Base-by-base conservation (phyloP, 1,140 invertebrate species). In the Lepidurus packardi region DNA sequence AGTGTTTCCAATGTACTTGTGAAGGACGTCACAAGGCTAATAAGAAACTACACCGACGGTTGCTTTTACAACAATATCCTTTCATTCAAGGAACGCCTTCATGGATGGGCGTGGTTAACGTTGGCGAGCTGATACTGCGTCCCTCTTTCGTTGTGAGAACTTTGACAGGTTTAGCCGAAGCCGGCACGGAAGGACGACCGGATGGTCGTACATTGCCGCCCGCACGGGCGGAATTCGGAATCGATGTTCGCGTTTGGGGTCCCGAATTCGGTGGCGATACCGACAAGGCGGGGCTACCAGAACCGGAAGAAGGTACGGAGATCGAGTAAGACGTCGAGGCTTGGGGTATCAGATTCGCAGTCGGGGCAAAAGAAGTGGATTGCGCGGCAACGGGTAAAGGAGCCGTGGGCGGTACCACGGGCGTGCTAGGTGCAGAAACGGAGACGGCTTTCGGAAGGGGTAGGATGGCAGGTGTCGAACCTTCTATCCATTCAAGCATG, bases 401-500 rank as follows among this genome's bases (percentile, higher is more conserved):
- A 13, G 53, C 53, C 21, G 53, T 65, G 4, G 53, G 53, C 16
- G 53, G 53, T n/a, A 65, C 53, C 21, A 65, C 13, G 5, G 53
- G 53, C 53, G 53, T 65, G 21, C 53, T 65, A 65, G 53, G 53
- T 65, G 53, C 53, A 8, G 53, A 65, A 21, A 65, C 53, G 21
- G 53, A 65, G 53, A 65, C 21, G 53, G 53, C 53, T 65, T 65
- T 65, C 6, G n/a, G 53, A 16, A 75, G 74, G 7, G 74, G 42
- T 7, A 43, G 9, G 44, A n/a, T 45, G 24, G 42, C 7, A 21
- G 34, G 24, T 41, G 75, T 65, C 4, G 42, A 42, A 83, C 79
- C 86, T 10, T 45, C 75, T 41, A 77, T 77, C 34, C 34, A 77
- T 43, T 81, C 81, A 44, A 83, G 81, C 7, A 83, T 73, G 16